Evolutionary conservation across 1,140 invertebrate genomes (phyloP).

Genomic region (Gryllus bimaculatus): DNA sequence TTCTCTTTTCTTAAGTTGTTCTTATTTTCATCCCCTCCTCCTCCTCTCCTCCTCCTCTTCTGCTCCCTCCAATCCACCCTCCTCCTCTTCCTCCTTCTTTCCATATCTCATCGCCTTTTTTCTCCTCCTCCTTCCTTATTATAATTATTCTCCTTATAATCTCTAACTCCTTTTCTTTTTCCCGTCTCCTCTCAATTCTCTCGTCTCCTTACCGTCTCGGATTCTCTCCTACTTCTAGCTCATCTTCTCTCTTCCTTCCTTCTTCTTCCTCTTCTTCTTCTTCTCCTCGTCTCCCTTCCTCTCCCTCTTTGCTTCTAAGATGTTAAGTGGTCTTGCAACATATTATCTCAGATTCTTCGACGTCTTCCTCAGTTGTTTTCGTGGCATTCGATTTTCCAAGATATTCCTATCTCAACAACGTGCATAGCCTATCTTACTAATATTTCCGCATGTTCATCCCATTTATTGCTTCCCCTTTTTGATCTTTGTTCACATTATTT

Average conservation of each 20-base stretch:
- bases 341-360: too few species aligned
- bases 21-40: too few species aligned
- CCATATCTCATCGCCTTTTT: background rate
- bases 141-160: background rate
- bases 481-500: background rate
- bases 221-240: background rate
- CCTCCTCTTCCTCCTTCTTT: background rate
- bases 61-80: background rate
- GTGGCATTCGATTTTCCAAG: too few species aligned
- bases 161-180: background rate
- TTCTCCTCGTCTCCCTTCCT: background rate
- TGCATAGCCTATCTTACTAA: too few species aligned
- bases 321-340: too few species aligned
- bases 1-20: too few species aligned
- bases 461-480: background rate
- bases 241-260: background rate
- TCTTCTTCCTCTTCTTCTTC: too few species aligned
- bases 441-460: background rate
- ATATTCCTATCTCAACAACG: too few species aligned
- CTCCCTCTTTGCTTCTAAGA: background rate
- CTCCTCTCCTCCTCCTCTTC: background rate
- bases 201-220: background rate
- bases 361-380: too few species aligned
- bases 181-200: background rate
- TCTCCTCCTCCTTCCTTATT: background rate